Conservation (phyloP, 2,888 invertebrate species). For the Brachynemurus nebulosus region DNA sequence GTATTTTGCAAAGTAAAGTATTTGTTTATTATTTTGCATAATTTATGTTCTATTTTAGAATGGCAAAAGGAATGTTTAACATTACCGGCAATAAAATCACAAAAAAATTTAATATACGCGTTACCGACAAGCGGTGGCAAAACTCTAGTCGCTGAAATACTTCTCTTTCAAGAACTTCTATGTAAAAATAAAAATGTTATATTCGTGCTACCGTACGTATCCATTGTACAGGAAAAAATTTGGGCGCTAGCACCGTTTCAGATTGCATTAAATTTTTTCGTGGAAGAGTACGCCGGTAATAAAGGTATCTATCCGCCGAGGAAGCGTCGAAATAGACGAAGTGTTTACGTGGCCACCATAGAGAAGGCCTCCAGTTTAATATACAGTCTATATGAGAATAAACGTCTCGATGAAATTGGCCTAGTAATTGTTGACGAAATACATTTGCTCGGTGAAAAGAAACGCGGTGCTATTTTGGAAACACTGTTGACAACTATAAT, state of each 20-base stretch:
- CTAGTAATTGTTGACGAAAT: conserved; percentile 79
- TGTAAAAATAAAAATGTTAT: conserved; percentile 69
- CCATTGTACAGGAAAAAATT: conserved; percentile 96
- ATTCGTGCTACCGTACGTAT: conserved; percentile 87
- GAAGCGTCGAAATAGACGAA: conserved; percentile 56
- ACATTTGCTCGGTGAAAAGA: conserved; percentile 81
- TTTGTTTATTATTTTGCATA: background rate
- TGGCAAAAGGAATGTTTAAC: conserved; percentile 91
- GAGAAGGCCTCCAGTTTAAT: conserved; percentile 83
- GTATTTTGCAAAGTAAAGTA: no score
- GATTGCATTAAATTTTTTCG: conserved; percentile 68
- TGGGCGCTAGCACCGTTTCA: conserved; percentile 76
- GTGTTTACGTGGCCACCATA: conserved; percentile 84
- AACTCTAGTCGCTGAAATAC: conserved; percentile 89
- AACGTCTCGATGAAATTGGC: conserved; percentile 62
- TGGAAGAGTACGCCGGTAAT: conserved; percentile 91
- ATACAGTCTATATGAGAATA: conserved; percentile 68
- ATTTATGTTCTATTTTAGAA: conserved; percentile 38
- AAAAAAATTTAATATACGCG: conserved; percentile 78
- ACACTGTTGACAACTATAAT: conserved; percentile 67
- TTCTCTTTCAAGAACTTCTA: conserved; percentile 77
- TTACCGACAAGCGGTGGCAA: conserved; percentile 96
- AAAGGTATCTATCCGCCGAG: conserved; percentile 74
- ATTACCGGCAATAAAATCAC: conserved; percentile 53
- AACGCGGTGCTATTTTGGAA: conserved; percentile 77